Percentiles rank a stretch among this genome's conserved stretches.
Conservation (phyloP, 2,888 invertebrate genomes). For the Temnothorax ravouxi region DNA sequence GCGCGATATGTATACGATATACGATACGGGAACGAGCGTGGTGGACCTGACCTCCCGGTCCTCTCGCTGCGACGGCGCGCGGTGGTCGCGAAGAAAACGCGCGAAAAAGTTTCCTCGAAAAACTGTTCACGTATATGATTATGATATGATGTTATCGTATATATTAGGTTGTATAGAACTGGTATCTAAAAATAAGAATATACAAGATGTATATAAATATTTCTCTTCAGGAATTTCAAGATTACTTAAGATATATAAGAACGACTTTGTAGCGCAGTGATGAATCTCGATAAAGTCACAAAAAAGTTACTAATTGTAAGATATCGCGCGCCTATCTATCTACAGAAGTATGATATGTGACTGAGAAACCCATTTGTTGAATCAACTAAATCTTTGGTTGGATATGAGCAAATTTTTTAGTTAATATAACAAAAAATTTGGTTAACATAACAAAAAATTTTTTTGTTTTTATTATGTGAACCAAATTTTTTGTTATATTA, state of each 20-base stretch:
- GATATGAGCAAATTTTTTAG: no score
- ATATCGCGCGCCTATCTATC: no score
- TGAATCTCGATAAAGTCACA: no score
- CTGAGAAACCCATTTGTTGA: no score
- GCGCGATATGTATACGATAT: slow-evolving; percentile 83
- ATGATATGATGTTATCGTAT: background rate
- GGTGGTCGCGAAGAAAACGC: slow-evolving; percentile 36
- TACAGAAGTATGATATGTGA: no score
- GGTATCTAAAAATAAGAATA: background rate
- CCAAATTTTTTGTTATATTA: no score
- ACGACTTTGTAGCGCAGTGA: no score
- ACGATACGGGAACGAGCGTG: slow-evolving; percentile 76
- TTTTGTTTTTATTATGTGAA: no score
- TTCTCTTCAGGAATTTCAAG: background rate
- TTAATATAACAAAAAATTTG: no score
- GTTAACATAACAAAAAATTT: no score
- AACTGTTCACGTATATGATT: background rate
- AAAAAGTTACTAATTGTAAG: background rate
- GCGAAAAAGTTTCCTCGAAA: slow-evolving; percentile 19
- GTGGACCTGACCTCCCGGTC: slow-evolving; percentile 70
- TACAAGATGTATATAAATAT: background rate
- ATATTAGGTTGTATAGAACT: background rate
- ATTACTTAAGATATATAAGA: background rate
- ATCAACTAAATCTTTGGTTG: no score
- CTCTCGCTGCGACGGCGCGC: background rate